A percentile compares a stretch with the other conserved stretches of the same genome.
Evolutionary conservation across 2,888 invertebrate genomes (phyloP).

Genomic region (Nasonia oneida): DNA sequence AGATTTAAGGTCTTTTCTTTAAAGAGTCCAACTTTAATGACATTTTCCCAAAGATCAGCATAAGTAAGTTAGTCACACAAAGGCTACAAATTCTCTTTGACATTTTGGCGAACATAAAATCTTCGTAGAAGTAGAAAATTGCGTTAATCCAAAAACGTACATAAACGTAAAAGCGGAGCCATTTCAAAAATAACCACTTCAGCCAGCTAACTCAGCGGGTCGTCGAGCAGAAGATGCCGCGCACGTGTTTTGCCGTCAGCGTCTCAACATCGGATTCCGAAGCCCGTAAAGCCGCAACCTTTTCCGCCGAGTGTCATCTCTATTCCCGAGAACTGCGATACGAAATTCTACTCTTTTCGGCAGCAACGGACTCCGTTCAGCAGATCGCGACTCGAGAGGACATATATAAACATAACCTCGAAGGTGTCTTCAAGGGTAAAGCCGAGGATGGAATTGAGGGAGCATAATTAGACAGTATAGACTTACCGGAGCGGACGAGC

Average conservation of each 20-base stretch:
- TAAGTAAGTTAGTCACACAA: neutral
- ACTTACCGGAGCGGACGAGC: constrained; percentile 45
- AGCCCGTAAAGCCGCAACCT: neutral
- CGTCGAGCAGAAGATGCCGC: neutral
- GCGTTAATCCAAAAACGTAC: neutral
- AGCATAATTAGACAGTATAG: neutral
- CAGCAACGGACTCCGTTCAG: neutral
- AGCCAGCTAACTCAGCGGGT: neutral
- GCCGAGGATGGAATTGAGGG: neutral
- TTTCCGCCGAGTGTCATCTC: neutral
- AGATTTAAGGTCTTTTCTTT: too few relatives aligned
- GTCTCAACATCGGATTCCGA: too few relatives aligned
- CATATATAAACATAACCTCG: constrained; percentile 56
- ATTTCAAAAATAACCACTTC: neutral
- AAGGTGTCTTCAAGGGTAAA: constrained; percentile 8
- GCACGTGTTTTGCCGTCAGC: neutral
- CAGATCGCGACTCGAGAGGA: neutral
- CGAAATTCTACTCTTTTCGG: too few relatives aligned
- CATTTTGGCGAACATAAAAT: neutral
- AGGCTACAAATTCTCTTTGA: neutral
- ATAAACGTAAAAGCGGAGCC: neutral
- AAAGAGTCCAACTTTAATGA: too few relatives aligned
- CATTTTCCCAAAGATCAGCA: too few relatives aligned
- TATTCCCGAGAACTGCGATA: neutral
- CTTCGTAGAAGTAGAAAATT: neutral